Evolutionary conservation across 1,140 invertebrate species (phyloP).

Genomic region (Dendroctonus valens): DNA sequence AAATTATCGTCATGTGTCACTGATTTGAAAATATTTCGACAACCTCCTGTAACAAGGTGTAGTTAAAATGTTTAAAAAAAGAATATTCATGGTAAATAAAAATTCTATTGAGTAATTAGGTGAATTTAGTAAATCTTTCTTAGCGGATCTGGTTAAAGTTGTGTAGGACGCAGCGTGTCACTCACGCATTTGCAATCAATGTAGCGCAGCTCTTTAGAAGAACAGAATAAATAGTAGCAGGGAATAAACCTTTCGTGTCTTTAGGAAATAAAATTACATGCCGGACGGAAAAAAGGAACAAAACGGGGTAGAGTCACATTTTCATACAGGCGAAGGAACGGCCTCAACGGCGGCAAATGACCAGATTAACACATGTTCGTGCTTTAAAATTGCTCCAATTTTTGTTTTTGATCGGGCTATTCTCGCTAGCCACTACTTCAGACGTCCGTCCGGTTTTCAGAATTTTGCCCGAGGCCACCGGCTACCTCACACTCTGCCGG

Average conservation of each 20-base stretch:
- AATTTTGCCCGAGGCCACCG: constrained; percentile 29
- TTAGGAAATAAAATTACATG: constrained; percentile 22
- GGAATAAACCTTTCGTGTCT: constrained; percentile 27
- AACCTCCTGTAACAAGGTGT: too few species aligned
- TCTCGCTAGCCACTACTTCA: constrained; percentile 32
- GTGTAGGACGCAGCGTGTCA: constrained; percentile 10
- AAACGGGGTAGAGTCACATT: constrained; percentile 31
- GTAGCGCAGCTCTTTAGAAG: constrained; percentile 3
- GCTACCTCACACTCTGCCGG: constrained; percentile 34
- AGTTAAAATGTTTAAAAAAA: too few species aligned
- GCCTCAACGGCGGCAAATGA: constrained; percentile 21
- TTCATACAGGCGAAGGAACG: constrained; percentile 22
- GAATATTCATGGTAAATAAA: too few species aligned
- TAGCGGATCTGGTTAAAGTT: neutral
- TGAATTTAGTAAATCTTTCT: too few species aligned
- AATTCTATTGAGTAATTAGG: too few species aligned
- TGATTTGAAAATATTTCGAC: neutral
- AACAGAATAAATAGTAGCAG: constrained; percentile 21
- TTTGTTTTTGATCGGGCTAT: constrained; percentile 33
- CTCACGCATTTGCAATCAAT: constrained; percentile 7
- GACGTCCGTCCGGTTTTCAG: constrained; percentile 31
- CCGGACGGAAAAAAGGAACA: constrained; percentile 11
- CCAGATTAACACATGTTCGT: constrained; percentile 33
- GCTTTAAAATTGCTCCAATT: constrained; percentile 35
- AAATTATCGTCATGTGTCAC: neutral